Evolutionary conservation across 2,113 vertebrate genomes (phyloP).

Genomic region (Clarias macrocephalus): DNA sequence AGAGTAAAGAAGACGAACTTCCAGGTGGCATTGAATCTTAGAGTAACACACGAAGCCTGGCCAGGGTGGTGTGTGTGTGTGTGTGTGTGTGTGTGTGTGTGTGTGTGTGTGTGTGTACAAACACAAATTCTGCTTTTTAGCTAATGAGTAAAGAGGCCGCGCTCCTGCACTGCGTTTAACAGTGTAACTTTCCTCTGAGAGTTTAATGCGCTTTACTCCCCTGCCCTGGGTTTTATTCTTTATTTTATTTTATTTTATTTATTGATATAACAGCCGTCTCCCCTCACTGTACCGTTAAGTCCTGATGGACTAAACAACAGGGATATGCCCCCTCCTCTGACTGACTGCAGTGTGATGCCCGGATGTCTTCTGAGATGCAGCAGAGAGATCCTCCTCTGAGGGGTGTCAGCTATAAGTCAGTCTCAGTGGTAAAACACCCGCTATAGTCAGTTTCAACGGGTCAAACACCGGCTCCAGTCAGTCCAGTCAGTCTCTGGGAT

Average conservation of each 20-base stretch:
- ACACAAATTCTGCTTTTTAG: slow-evolving; percentile 60
- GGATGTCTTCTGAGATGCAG: not conserved
- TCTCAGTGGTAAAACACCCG: no score
- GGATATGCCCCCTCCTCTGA: not conserved
- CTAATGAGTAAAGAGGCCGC: slow-evolving; percentile 64
- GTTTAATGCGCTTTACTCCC: not conserved
- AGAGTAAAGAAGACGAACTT: not conserved
- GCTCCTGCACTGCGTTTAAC: not conserved
- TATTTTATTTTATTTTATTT: not conserved
- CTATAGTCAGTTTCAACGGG: no score
- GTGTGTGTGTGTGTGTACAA: no score
- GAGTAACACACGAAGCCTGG: not conserved
- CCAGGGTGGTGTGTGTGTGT: slow-evolving; percentile 21
- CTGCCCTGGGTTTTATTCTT: not conserved
- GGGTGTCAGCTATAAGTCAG: no score
- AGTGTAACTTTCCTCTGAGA: not conserved
- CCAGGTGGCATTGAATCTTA: not conserved
- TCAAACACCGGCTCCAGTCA: no score
- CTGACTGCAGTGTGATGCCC: not conserved
- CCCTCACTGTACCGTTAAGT: not conserved
- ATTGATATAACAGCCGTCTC: not conserved
- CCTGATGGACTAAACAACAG: not conserved
- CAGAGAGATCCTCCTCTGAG: no score
- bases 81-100: slow-evolving; percentile 43
- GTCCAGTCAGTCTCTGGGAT: no score